Evolutionary conservation across 2,797 vertebrate genomes (phyloP).

Genomic region (Nasua narica): DNA sequence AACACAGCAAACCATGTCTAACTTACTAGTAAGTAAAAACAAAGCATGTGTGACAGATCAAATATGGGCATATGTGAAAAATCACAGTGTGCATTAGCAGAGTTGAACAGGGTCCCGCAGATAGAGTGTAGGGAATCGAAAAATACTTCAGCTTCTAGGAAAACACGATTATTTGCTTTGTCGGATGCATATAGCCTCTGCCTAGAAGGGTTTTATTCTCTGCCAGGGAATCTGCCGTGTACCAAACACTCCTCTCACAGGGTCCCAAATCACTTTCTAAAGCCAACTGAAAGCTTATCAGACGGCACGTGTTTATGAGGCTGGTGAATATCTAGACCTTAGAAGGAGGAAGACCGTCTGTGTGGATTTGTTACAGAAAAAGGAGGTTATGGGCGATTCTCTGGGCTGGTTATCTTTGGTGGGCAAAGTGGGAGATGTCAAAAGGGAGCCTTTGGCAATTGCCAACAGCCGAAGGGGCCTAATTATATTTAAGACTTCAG

Average conservation of each 20-base stretch:
- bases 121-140: slow-evolving; percentile 24
- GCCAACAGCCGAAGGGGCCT: slow-evolving; percentile 74
- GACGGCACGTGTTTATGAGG: slow-evolving; percentile 67
- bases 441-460: slow-evolving; percentile 78
- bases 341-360: slow-evolving; percentile 46
- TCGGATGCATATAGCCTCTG: slow-evolving; percentile 36
- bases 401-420: neutral
- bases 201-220: slow-evolving; percentile 56
- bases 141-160: slow-evolving; percentile 67
- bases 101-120: neutral
- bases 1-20: neutral
- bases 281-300: slow-evolving; percentile 68
- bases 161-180: slow-evolving; percentile 54
- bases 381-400: slow-evolving; percentile 43
- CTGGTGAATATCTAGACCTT: slow-evolving; percentile 51
- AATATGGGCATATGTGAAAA: slow-evolving; percentile 33
- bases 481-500: slow-evolving; percentile 78
- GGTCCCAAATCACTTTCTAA: slow-evolving; percentile 66
- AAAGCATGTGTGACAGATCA: slow-evolving; percentile 36
- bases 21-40: slow-evolving; percentile 27
- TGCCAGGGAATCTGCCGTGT: slow-evolving; percentile 27
- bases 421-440: neutral
- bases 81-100: neutral
- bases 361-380: slow-evolving; percentile 80
- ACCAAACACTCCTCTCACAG: slow-evolving; percentile 53